Evolutionary conservation across 1,140 invertebrate species (phyloP), one percentile per base, ranked within the genome.

Genomic region (Pogonus chalceus): DNA sequence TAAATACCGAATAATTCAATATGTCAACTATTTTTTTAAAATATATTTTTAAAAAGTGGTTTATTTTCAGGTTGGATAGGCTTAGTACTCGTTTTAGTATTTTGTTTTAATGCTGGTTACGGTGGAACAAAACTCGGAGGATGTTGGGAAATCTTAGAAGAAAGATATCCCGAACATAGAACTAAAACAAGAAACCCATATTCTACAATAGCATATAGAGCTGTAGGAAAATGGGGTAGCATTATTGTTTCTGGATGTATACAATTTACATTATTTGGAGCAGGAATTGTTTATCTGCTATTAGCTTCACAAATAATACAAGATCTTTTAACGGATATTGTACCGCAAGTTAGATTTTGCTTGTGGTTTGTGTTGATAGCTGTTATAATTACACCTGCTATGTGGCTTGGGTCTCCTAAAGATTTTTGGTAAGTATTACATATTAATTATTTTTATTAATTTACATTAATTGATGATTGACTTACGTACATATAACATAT

Each of bases 71-170:
- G 83, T 49, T 84, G 80, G 79, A 72, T 79, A 20, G 83, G 84
- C 0, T 60, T 84, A 0, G 66, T 78, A 0, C 49, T 85, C 2
- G 68, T 84, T 12, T 56, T 82, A 0, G 23, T 79, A 20, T 80
- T 81, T 62, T 79, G 79, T 56, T 52, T 76, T 0, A 73, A 77
- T 52, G 75, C 80, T 1, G 78, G 74, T 2, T 82, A 79, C 65
- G 78, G 79, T 14, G 81, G 80, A 14, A 79, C 77, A 31, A 70
- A 78, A 20, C 67, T 88, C 0, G 82, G 81, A 0, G 72, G 75
- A 35, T 83, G 82, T 64, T 88, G 85, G 85, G 69, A 77, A 23
- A 83, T 88, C n/a, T 59, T 88, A 20, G 80, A 85, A 64, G 77
- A 80, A 39, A 64, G 83, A 2, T 80, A 79, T 63, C 76, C 79